These are phyloP conservation scores for Alectoris magna DNA, from an alignment of 2,797 vertebrate genomes.

Conservation along the genomic window DNA sequence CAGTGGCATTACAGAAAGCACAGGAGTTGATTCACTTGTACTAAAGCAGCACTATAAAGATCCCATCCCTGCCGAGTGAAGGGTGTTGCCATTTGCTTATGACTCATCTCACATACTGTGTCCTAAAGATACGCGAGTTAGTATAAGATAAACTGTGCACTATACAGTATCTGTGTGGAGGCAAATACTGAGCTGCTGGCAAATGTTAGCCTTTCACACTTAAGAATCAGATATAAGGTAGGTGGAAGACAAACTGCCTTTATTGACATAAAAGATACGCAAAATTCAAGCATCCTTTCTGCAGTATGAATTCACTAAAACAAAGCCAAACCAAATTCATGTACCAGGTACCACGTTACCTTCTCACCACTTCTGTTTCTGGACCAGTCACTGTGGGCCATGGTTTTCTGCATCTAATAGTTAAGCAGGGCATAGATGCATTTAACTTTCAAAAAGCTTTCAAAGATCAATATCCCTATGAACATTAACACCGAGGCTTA, in stretches of 20 bases:
- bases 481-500: background rate
- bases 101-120: background rate
- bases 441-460: background rate
- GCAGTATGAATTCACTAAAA: background rate
- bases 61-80: background rate
- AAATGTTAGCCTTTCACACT: background rate
- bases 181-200: background rate
- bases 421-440: background rate
- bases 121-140: background rate
- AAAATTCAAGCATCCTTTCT: background rate
- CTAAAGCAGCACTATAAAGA: background rate
- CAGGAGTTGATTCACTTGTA: fast-evolving
- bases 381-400: background rate
- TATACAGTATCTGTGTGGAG: background rate
- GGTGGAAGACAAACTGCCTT: background rate
- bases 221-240: background rate
- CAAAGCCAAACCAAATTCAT: background rate
- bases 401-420: background rate
- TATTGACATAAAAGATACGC: background rate
- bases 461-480: background rate
- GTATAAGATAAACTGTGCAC: background rate
- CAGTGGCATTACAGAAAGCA: background rate
- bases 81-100: background rate
- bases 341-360: background rate
- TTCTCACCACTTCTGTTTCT: background rate